Percentiles rank a stretch among this genome's conserved stretches.
phyloP scores from a whole-genome alignment of 2,888 invertebrate species.

The Thalpophila matura region DNA sequence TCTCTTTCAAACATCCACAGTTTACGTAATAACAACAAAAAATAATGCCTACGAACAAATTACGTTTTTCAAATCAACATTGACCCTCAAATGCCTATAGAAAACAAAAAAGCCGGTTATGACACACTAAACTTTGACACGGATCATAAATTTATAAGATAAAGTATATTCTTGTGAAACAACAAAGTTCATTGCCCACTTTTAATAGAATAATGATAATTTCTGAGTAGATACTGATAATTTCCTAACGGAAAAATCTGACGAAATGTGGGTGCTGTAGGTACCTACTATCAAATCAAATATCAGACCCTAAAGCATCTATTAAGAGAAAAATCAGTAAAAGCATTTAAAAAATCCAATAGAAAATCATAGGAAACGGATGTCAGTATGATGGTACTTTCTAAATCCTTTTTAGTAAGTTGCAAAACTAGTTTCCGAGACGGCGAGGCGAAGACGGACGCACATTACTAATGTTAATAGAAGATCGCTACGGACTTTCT shows the following conservation, averaged over 20 bases:
- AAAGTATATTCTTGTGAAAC: no score
- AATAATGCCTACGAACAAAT: not conserved
- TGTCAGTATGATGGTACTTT: constrained; percentile 70
- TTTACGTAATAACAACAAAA: no score
- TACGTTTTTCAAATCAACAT: not conserved
- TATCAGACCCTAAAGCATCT: not conserved
- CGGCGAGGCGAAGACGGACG: constrained; percentile 57
- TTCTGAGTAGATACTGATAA: no score
- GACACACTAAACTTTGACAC: constrained; percentile 10
- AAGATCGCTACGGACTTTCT: constrained; percentile 71
- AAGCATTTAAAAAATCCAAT: constrained; percentile 39
- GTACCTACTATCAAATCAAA: not conserved
- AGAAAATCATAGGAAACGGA: constrained; percentile 60
- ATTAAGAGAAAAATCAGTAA: constrained; percentile 22
- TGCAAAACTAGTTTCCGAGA: constrained; percentile 75
- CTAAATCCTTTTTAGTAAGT: constrained; percentile 82
- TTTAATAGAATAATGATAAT: no score
- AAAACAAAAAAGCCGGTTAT: not conserved
- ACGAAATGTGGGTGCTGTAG: no score
- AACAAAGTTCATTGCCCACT: no score
- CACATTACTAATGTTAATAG: constrained; percentile 58
- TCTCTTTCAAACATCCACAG: no score
- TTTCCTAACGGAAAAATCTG: no score
- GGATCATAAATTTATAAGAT: not conserved
- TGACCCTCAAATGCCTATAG: not conserved